Percentiles rank a stretch among this genome's conserved stretches.
Conservation (phyloP, 2,888 invertebrate species). For the Penaeus monodon region DNA sequence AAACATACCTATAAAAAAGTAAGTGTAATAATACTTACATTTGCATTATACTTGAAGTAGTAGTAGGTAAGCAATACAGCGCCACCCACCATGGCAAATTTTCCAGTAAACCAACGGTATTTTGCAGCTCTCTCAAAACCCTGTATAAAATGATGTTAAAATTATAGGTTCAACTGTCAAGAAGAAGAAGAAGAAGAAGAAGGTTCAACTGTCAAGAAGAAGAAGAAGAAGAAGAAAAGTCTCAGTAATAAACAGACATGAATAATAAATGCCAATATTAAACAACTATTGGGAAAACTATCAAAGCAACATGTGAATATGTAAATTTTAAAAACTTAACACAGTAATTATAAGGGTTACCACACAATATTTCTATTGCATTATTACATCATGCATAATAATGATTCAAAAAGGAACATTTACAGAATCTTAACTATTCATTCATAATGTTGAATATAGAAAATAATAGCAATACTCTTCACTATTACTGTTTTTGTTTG, state of each 20-base stretch:
- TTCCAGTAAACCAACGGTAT: constrained; percentile 78
- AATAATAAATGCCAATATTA: no score
- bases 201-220: background rate
- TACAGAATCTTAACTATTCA: background rate
- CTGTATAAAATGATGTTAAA: constrained; percentile 67
- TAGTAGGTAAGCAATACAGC: constrained; percentile 77
- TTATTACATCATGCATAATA: background rate
- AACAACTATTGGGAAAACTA: no score
- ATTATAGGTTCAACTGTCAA: background rate
- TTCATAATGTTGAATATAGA: no score
- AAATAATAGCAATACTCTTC: no score
- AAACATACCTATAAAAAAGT: background rate
- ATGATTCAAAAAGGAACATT: background rate
- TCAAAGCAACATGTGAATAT: no score
- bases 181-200: no score
- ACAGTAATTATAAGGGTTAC: no score
- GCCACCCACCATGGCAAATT: constrained; percentile 73
- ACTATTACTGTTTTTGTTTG: no score
- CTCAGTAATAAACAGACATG: no score
- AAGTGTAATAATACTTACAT: constrained; percentile 74
- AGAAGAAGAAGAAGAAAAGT: no score
- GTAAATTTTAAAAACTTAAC: no score
- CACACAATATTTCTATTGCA: background rate
- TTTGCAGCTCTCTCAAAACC: constrained; percentile 75
- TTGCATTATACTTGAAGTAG: constrained; percentile 85